Evolutionary conservation across 2,888 invertebrate genomes (phyloP), one percentile per base, ranked within the genome.

Genomic region (Zeuzera pyrina): DNA sequence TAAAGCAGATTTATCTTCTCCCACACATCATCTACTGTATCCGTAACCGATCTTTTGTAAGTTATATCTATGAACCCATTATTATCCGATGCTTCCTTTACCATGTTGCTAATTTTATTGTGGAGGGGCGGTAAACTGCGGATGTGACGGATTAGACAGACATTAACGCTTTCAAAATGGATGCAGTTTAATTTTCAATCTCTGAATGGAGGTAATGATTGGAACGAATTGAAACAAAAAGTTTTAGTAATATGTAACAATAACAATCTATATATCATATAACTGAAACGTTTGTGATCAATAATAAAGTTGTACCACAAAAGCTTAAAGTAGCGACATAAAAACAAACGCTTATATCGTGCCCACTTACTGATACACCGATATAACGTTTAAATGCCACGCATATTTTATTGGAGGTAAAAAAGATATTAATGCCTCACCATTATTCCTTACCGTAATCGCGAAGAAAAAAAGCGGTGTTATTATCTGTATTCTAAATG

Each of bases 81-180:
- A 52, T 67, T 62, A 65, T 65, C 52, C 58, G 64, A 63, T 49
- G 57, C 57, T 62, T 71, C 67, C 62, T 65, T 49, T 57, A n/a
- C 8, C 19, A 48, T 50, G 53, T 65, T 57, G 69, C 69, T 66
- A 66, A 74, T 69, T 70, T 69, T 61, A 59, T 61, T 60, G 56
- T 47, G 47, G 45, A 25, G 53, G 58, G 54, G 63, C 60, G 61
- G 53, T 42, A 45, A 50, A 48, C 41, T 59, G 51, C 64, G 72
- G 71, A 73, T 72, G 67, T 69, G 50, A 57, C 63, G 66, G 67
- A 68, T 73, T 72, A 67, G 60, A 54, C 48, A 38, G 36, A 58
- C 56, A 67, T 72, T 68, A 64, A 57, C 68, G 55, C 65, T 56
- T 57, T 51, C 52, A 42, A 52, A 27, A 57, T 57, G 56, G 49